phyloP scores from a whole-genome alignment of 2,888 invertebrate genomes.

The Oconnorella tubifera region DNA sequence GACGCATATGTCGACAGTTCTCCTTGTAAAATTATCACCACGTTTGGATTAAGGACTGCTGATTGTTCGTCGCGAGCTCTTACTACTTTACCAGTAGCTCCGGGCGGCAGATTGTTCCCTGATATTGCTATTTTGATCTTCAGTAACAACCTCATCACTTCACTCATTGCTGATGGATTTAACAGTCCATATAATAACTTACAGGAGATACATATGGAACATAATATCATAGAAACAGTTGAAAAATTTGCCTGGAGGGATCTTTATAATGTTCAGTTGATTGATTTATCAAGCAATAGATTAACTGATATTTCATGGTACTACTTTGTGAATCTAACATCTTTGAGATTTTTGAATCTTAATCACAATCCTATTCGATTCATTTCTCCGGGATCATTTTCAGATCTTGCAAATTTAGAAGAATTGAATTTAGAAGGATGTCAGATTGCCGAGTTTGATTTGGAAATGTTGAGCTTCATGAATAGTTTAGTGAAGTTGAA shows the following conservation, averaged over 20 bases:
- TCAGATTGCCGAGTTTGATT: slow-evolving; percentile 27
- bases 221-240: too few relatives aligned
- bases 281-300: slow-evolving; percentile 32
- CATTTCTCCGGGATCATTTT: slow-evolving; percentile 26
- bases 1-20: too few relatives aligned
- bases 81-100: too few relatives aligned
- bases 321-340: slow-evolving; percentile 24
- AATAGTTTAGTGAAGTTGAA: slow-evolving; percentile 31
- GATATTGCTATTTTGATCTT: too few relatives aligned
- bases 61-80: slow-evolving; percentile 29
- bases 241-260: too few relatives aligned
- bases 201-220: too few relatives aligned
- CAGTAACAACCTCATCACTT: too few relatives aligned
- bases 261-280: slow-evolving; percentile 31
- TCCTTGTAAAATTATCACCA: slow-evolving; percentile 26
- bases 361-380: slow-evolving; percentile 31
- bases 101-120: too few relatives aligned
- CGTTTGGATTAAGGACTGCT: slow-evolving; percentile 30
- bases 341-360: slow-evolving; percentile 29
- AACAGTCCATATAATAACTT: too few relatives aligned
- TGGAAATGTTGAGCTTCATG: slow-evolving; percentile 26
- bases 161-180: too few relatives aligned
- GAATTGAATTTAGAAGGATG: slow-evolving; percentile 36
- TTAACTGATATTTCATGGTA: slow-evolving; percentile 22
- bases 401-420: slow-evolving; percentile 28